Conservation (phyloP, 2,113 vertebrate species). For the Clarias gariepinus region DNA sequence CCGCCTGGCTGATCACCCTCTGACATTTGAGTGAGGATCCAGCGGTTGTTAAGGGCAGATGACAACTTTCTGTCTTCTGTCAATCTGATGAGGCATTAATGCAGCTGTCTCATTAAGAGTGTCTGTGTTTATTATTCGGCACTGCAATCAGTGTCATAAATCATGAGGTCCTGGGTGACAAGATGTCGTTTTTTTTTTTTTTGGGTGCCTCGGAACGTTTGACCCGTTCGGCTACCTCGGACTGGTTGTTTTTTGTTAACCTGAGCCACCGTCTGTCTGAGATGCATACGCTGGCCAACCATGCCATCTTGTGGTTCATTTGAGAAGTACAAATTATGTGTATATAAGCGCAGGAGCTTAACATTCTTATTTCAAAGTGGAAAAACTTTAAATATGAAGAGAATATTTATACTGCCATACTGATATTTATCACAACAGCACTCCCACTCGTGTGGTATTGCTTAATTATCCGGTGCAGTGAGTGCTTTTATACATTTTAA, state of each 20-base stretch:
- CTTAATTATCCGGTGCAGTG: background rate
- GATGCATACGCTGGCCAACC: slow-evolving; percentile 58
- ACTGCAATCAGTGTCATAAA: slow-evolving; percentile 58
- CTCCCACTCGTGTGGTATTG: too few relatives aligned
- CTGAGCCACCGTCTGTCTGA: background rate
- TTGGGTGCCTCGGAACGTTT: background rate
- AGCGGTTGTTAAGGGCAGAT: slow-evolving; percentile 30
- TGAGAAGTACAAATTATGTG: slow-evolving; percentile 24
- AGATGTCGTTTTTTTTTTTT: background rate
- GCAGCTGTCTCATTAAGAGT: slow-evolving; percentile 53
- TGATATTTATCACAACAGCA: too few relatives aligned
- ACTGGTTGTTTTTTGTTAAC: background rate
- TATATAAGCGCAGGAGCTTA: background rate
- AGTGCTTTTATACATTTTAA: background rate
- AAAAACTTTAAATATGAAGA: too few relatives aligned
- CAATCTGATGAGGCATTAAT: slow-evolving; percentile 60
- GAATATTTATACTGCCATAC: too few relatives aligned
- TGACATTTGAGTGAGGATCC: slow-evolving; percentile 27
- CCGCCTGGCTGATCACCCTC: slow-evolving; percentile 48
- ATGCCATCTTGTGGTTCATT: slow-evolving; percentile 68
- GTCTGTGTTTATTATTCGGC: slow-evolving; percentile 39
- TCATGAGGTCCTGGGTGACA: slow-evolving; percentile 7
- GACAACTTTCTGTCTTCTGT: slow-evolving; percentile 52
- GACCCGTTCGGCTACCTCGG: background rate
- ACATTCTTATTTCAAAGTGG: background rate